Conservation (phyloP, 2,797 vertebrate species). For the Sebastes miniatus region DNA sequence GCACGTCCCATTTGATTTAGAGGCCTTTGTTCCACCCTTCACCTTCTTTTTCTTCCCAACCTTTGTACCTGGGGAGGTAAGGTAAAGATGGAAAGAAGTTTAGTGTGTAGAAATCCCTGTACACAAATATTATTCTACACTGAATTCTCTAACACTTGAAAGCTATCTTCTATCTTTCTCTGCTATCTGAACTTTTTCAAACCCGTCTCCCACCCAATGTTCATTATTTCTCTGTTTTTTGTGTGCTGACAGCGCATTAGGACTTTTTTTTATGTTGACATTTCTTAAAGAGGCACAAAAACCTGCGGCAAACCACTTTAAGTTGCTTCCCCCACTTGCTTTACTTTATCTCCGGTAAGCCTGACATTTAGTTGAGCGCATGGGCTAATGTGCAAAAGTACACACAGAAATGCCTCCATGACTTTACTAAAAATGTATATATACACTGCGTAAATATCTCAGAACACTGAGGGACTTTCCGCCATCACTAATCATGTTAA, state of each 20-base stretch:
- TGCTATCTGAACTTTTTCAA: constrained; percentile 38
- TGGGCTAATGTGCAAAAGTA: constrained; percentile 31
- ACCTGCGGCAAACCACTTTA: constrained; percentile 47
- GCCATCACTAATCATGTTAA: constrained; percentile 79
- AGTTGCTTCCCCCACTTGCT: constrained; percentile 33
- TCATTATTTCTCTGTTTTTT: constrained; percentile 50
- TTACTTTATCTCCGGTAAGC: constrained; percentile 61
- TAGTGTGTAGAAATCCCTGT: constrained; percentile 1
- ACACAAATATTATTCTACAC: neutral
- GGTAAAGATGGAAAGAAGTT: constrained; percentile 9
- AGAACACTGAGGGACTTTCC: constrained; percentile 67
- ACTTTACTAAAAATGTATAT: constrained; percentile 60
- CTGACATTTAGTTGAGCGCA: constrained; percentile 69
- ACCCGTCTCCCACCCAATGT: constrained; percentile 30
- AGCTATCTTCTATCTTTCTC: constrained; percentile 40
- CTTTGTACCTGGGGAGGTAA: constrained; percentile 87
- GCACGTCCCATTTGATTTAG: constrained; percentile 91
- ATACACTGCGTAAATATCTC: constrained; percentile 60
- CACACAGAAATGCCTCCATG: constrained; percentile 41
- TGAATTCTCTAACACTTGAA: constrained; percentile 12
- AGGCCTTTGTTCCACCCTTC: constrained; percentile 89
- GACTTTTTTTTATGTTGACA: constrained; percentile 66
- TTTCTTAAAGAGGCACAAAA: constrained; percentile 66
- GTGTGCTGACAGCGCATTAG: constrained; percentile 57
- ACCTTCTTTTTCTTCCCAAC: constrained; percentile 96